phyloP scores from a whole-genome alignment of 2,113 vertebrate species.

The Limnothrissa miodon region DNA sequence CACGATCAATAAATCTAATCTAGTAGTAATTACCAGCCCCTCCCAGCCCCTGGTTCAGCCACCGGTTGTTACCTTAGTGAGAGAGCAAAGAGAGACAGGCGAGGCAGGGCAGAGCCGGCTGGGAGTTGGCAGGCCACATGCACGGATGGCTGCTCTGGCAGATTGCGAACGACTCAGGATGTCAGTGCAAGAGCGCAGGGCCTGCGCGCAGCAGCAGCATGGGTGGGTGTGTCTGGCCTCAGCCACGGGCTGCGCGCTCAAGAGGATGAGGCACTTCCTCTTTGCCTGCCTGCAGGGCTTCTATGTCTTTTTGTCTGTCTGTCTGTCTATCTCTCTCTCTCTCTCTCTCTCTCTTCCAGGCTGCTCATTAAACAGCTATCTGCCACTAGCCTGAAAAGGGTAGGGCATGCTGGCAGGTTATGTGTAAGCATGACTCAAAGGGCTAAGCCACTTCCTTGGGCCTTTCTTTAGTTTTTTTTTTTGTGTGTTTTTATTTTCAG shows the following conservation, averaged over 20 bases:
- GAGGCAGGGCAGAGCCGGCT: not conserved
- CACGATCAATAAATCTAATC: not conserved
- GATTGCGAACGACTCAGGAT: not conserved
- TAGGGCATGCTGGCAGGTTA: constrained; percentile 1
- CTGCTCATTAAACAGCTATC: constrained; percentile 41
- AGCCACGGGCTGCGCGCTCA: constrained; percentile 42
- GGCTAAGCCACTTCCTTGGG: not conserved
- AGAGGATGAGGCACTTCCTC: constrained; percentile 50
- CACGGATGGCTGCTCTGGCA: constrained; percentile 3
- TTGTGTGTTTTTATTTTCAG: no score
- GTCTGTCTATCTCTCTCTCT: not conserved
- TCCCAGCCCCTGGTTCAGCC: not conserved
- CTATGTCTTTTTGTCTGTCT: not conserved
- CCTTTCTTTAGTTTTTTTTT: not conserved
- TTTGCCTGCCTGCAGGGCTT: no score
- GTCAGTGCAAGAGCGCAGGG: not conserved
- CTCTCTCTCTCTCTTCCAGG: constrained; percentile 42
- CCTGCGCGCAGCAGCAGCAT: not conserved
- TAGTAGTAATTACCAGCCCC: not conserved
- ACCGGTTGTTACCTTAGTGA: constrained; percentile 36
- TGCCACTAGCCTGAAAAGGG: constrained; percentile 15
- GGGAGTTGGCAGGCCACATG: constrained; percentile 22
- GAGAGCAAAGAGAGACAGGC: constrained; percentile 21
- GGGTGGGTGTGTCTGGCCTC: constrained; percentile 32
- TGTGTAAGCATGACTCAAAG: not conserved